Evolutionary conservation across 2,113 vertebrate species (phyloP), one percentile per base, ranked within the genome.

Genomic region (Casuarius casuarius): DNA sequence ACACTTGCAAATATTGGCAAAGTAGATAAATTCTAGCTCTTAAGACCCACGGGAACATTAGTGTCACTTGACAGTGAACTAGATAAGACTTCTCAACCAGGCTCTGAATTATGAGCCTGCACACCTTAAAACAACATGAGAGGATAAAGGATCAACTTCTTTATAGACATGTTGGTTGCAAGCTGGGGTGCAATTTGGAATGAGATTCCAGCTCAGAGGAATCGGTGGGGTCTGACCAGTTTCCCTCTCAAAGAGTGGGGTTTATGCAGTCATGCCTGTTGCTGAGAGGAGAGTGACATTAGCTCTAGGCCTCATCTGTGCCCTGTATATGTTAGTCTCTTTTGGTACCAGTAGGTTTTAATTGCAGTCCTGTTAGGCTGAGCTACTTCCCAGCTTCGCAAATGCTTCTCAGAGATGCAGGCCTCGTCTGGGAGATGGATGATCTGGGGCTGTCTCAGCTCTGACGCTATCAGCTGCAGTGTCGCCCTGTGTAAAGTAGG

Each of bases 401-500:
- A 90, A 54, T 58, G 76, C 84, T 89, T 89, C 70, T 58, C 51
- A 33, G 72, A 86, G 88, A 77, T 0, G 2, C 95, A 84, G 38
- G 66, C 87, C 71, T 85, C 2, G 38, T 67, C 71, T 76, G 62
- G 35, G 72, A 94, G 90, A 87, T 71, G 71, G 84, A 77, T 6
- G 54, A 94, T 85, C 44, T 40, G 49, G 87, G 92, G 81, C 84
- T 89, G 81, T 92, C 77, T 92, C 89, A 92, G 95, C 89, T 92
- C 51, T 92, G 95, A 92, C 9, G 48, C 4, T 25, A 31, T 88
- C 84, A 89, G 79, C 89, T 91, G 89, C 91, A 59, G 52, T 65
- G 95, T 95, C 86, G 94, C 88, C 92, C 86, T 68, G 51, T 66
- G 70, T 35, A 92, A 84, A 91, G 87, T 48, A 29, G 62, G 90